Evolutionary conservation across 2,888 invertebrate genomes (phyloP).

Genomic region (Drosophila dives): DNA sequence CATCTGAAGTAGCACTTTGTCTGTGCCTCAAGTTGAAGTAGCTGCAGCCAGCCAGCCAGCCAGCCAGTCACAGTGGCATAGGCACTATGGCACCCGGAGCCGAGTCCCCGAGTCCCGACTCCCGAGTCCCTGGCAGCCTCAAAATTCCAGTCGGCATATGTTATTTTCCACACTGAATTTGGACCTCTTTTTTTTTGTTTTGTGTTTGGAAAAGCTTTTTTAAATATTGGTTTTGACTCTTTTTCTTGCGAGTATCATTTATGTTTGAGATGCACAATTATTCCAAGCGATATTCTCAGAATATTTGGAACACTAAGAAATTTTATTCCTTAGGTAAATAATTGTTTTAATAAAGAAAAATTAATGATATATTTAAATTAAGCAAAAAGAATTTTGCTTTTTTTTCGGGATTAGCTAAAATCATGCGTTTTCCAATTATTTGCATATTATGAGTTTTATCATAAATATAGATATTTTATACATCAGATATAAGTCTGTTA

Average conservation of each 20-base stretch:
- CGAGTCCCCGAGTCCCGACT: background rate
- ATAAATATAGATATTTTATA: background rate
- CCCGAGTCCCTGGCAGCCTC: conserved; percentile 7
- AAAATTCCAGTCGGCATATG: conserved; percentile 30
- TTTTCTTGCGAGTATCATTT: background rate
- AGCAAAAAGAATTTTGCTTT: background rate
- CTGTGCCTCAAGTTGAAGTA: conserved; percentile 67
- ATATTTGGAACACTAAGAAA: background rate
- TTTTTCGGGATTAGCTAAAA: background rate
- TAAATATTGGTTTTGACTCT: background rate
- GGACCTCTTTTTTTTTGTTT: background rate
- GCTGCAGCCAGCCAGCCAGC: conserved; percentile 41
- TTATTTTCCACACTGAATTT: conserved; percentile 4
- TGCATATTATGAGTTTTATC: background rate
- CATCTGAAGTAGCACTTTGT: conserved; percentile 77
- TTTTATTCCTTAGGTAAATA: background rate
- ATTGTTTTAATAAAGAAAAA: background rate
- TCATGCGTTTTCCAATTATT: background rate
- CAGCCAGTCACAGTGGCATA: conserved; percentile 13
- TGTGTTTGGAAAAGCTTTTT: background rate
- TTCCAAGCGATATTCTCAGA: background rate
- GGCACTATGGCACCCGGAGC: conserved; percentile 7
- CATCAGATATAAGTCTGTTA: background rate
- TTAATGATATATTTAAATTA: background rate
- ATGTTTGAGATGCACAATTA: background rate